These are phyloP conservation scores for Mus musculus DNA, from an alignment of 2,113 vertebrate genomes.

Conservation along the genomic window GRCm39 chr12:12287001-12287500, in stretches of 20 bases:
- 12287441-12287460: slow-evolving; percentile 9
- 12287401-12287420: slow-evolving; percentile 11
- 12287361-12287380: neutral
- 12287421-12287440: slow-evolving; percentile 50
- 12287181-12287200: neutral
- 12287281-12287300: slow-evolving; percentile 11
- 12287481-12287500: slow-evolving; percentile 33
- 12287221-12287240: neutral
- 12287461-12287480: neutral
- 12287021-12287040: slow-evolving; percentile 29
- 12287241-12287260: neutral
- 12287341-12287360: neutral
- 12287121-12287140: neutral
- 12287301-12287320: neutral
- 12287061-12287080: slow-evolving; percentile 21
- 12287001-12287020: slow-evolving; percentile 54
- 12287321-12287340: slow-evolving; percentile 19
- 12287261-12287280: slow-evolving; percentile 15
- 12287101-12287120: neutral
- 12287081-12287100: neutral
- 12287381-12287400: neutral
- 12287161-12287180: neutral
- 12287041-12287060: neutral
- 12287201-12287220: neutral
- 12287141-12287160: neutral